Evolutionary conservation across 2,113 vertebrate genomes (phyloP).

Genomic region (Centropus unirufus): DNA sequence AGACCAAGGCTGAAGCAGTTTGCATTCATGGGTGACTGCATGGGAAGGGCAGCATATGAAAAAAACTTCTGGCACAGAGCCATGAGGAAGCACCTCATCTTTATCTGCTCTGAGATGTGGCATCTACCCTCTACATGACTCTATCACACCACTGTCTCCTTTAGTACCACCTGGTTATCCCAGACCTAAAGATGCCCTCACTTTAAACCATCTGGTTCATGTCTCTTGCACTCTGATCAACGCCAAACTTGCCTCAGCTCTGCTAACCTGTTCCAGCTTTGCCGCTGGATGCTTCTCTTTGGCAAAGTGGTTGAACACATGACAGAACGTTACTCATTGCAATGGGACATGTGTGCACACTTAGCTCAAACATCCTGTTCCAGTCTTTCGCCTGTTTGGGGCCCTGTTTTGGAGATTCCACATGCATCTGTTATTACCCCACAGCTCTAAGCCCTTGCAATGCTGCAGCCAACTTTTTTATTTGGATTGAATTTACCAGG

Average conservation of each 20-base stretch:
- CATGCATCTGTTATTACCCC: not conserved
- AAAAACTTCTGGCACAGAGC: not conserved
- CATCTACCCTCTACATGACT: rapidly evolving
- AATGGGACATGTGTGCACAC: not conserved
- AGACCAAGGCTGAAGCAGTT: not conserved
- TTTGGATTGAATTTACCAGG: not conserved
- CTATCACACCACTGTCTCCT: not conserved
- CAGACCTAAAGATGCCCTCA: not conserved
- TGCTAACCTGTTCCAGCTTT: not conserved
- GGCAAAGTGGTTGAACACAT: not conserved
- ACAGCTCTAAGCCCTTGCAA: not conserved
- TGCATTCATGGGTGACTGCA: not conserved
- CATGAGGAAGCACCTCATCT: not conserved
- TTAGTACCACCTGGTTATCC: not conserved
- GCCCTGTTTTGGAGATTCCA: not conserved
- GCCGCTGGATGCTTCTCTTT: not conserved
- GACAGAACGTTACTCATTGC: not conserved
- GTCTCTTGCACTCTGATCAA: rapidly evolving
- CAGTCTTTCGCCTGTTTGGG: not conserved
- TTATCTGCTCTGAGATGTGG: not conserved
- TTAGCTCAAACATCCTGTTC: not conserved
- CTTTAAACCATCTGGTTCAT: not conserved
- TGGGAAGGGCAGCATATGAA: not conserved
- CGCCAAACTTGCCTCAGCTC: not conserved
- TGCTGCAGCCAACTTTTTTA: constrained; percentile 6